Percentiles rank a stretch among this genome's conserved stretches.
These are phyloP conservation scores for Abrostola triplasia DNA, from an alignment of 2,888 invertebrate species.

Conservation along the genomic window DNA sequence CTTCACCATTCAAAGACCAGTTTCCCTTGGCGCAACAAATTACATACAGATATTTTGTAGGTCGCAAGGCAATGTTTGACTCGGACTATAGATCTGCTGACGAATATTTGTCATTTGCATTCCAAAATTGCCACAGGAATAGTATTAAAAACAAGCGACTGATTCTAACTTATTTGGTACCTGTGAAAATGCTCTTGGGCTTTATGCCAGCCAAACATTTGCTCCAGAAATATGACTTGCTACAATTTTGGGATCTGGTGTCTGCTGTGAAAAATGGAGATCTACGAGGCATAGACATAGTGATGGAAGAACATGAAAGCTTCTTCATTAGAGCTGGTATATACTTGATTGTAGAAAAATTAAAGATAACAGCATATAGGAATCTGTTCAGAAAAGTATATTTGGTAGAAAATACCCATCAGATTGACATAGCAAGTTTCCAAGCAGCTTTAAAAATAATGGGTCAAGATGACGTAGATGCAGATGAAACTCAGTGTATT, in stretches of 20 bases:
- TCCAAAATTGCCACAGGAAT: conserved; percentile 94
- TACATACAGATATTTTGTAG: conserved; percentile 99
- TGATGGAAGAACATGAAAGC: conserved; percentile 95
- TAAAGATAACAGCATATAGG: conserved; percentile 97
- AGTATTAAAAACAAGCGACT: conserved; percentile 96
- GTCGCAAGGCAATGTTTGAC: conserved; percentile 99
- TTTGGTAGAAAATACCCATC: conserved; percentile 93
- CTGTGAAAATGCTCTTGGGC: conserved; percentile 98
- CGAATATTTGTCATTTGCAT: conserved; percentile 97
- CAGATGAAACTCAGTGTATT: conserved; percentile 98
- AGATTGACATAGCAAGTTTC: conserved; percentile 95
- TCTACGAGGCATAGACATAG: conserved; percentile 93
- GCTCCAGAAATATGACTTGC: conserved; percentile 95
- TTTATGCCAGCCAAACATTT: conserved; percentile 96
- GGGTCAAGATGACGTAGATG: conserved; percentile 95
- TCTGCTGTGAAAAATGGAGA: conserved; percentile 97
- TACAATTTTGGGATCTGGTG: conserved; percentile 96
- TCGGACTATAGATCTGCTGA: conserved; percentile 98
- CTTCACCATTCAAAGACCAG: conserved; percentile 95
- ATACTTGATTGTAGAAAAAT: conserved; percentile 98
- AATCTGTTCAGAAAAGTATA: conserved; percentile 98
- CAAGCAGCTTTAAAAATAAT: conserved; percentile 94
- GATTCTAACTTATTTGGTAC: conserved; percentile 97
- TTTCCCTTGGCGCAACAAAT: conserved; percentile 98
- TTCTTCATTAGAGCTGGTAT: conserved; percentile 99